phyloP scores from a whole-genome alignment of 2,113 vertebrate species.

The Parus major region DNA sequence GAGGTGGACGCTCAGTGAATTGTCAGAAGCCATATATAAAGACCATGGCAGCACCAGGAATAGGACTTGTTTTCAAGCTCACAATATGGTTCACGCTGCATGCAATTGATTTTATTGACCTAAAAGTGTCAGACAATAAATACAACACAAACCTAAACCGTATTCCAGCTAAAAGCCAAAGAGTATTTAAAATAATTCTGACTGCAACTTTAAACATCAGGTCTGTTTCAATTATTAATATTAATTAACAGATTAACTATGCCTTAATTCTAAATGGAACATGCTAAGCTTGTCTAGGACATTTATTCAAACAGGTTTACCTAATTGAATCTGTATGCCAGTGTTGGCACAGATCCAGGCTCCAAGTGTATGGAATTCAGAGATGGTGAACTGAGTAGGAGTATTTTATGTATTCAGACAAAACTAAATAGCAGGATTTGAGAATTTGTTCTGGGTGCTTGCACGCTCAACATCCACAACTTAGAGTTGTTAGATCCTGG shows the following conservation, averaged over 20 bases:
- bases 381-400: background rate
- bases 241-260: slow-evolving; percentile 30
- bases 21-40: background rate
- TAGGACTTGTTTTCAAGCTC: background rate
- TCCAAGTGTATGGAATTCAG: background rate
- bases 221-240: slow-evolving; percentile 32
- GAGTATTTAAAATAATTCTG: background rate
- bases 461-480: background rate
- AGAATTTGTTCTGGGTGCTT: background rate
- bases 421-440: background rate
- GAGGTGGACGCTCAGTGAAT: background rate
- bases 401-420: background rate
- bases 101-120: background rate
- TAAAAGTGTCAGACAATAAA: background rate
- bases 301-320: background rate
- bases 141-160: background rate
- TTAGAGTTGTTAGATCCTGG: background rate
- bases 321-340: background rate
- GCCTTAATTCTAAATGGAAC: slow-evolving; percentile 20
- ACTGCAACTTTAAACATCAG: background rate
- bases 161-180: background rate
- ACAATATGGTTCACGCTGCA: background rate
- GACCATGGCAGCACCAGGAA: background rate
- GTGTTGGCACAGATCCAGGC: background rate
- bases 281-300: background rate